Evolutionary conservation across 2,888 invertebrate genomes (phyloP).

Genomic region (Eurytoma californica): DNA sequence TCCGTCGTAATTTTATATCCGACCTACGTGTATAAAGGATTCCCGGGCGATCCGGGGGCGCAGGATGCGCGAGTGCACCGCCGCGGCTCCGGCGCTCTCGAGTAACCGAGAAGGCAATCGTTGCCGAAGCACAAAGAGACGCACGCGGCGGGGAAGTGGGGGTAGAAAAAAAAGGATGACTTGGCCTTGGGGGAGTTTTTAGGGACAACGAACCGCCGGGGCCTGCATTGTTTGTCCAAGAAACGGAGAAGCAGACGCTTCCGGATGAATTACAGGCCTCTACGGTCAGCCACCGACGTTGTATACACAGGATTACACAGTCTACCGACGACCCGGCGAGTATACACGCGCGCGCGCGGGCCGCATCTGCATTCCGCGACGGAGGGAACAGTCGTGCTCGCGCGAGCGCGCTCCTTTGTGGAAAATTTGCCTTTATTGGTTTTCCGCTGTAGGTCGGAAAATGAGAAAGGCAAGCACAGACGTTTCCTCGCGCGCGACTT

Average conservation of each 20-base stretch:
- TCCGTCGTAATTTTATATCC: slow-evolving; percentile 31
- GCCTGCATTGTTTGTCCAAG: slow-evolving; percentile 44
- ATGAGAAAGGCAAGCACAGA: background rate
- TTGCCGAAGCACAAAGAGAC: background rate
- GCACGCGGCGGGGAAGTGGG: background rate
- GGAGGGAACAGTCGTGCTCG: background rate
- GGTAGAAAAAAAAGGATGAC: slow-evolving; percentile 32
- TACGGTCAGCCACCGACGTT: slow-evolving; percentile 35
- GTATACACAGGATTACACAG: slow-evolving; percentile 33
- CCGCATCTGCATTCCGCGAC: slow-evolving; percentile 32
- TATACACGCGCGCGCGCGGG: slow-evolving; percentile 6
- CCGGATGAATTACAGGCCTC: slow-evolving; percentile 50
- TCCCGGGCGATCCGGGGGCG: background rate
- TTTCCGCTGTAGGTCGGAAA: background rate
- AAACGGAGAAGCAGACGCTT: slow-evolving; percentile 34
- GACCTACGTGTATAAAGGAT: slow-evolving; percentile 27
- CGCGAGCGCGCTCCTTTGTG: background rate
- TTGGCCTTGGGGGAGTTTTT: slow-evolving; percentile 45
- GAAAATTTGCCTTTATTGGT: background rate
- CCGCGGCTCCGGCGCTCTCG: background rate
- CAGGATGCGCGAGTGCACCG: slow-evolving; percentile 11
- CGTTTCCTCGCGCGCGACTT: too few relatives aligned
- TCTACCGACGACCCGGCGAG: background rate
- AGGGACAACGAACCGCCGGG: slow-evolving; percentile 39
- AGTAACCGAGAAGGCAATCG: slow-evolving; percentile 30